Evolutionary conservation across 2,797 vertebrate species (phyloP).

Genomic region (Lepilemur ruficaudatus): DNA sequence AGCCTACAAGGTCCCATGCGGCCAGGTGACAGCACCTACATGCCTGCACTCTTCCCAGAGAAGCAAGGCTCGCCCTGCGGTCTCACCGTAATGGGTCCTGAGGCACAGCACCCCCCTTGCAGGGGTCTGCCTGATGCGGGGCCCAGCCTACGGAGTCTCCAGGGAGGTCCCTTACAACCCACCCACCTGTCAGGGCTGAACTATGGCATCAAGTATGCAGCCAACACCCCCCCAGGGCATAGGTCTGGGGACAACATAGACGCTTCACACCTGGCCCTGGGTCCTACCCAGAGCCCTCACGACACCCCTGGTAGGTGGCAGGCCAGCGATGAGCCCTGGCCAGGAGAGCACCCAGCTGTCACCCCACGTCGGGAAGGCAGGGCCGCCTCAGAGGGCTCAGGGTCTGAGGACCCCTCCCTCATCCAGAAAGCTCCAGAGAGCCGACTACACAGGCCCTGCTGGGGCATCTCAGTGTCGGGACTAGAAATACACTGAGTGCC

Average conservation of each 20-base stretch:
- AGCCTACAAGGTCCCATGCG: not conserved
- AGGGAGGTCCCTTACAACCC: not conserved
- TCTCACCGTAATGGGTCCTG: not conserved
- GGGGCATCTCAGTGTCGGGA: rapidly evolving
- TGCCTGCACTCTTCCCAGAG: not conserved
- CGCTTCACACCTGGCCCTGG: not conserved
- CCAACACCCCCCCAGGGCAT: not conserved
- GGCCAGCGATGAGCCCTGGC: not conserved
- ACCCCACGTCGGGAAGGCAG: rapidly evolving
- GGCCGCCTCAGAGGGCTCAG: not conserved
- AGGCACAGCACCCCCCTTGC: rapidly evolving
- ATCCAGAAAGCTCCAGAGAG: not conserved
- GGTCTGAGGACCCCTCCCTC: too few species aligned
- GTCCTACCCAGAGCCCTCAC: not conserved
- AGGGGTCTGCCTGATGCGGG: rapidly evolving
- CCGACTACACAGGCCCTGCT: not conserved
- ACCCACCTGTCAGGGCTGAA: not conserved
- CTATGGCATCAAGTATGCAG: not conserved
- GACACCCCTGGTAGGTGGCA: not conserved
- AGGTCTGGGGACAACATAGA: not conserved
- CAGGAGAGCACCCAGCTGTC: not conserved
- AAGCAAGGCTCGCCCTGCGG: too few species aligned
- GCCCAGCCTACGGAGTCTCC: not conserved
- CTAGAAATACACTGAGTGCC: not conserved
- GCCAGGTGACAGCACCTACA: not conserved